Base-by-base conservation (phyloP, 2,797 vertebrate genomes). In the Argya squamiceps region DNA sequence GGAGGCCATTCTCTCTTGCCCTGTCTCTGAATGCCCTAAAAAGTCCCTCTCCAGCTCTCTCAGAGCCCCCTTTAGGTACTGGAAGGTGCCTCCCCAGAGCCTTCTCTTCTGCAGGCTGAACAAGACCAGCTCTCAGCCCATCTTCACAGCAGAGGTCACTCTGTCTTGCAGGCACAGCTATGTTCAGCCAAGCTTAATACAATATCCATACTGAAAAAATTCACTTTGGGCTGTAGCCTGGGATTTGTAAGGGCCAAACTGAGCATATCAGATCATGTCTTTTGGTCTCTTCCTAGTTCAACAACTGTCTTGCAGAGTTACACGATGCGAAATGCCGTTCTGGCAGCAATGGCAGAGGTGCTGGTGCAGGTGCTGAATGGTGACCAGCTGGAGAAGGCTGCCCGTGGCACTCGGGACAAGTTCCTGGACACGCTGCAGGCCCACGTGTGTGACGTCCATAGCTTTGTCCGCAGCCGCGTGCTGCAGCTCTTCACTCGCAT, bases 341-440 rank as follows among this genome's bases (percentile, higher is more conserved):
- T 99, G n/a, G 97, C 98, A 3, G 98, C 99, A 27, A 98, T 99
- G 93, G 98, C 99, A 7, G 99, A 99, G 91, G 98, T 98, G 80
- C 96, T 99, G 16, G 93, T 99, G 15, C 98, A 98, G 29, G 98
- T 99, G 68, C 97, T 99, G 68, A 99, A 98, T 11, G 99, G 99
- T 0, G 99, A 99, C 49, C 96, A 98, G 10, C 97, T 99, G 24
- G 99, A 99, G 9, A 99, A 99, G 34, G 93, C 98, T 3, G 98
- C 98, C 15, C 98, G 98, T 92, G 98, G 97, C 2, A 99, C 99
- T 74, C 97, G 99, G 18, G 99, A 99, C 94, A 98, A 99, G 75
- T 99, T 99, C 96, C 97, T 99, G 76, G 98, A 98, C n/a, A 98
- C 98, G 1, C 96, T 99, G 88, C 99, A 99, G 92, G 99, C 99